Evolutionary conservation across 1,140 invertebrate species (phyloP), one percentile per base, ranked within the genome.

Genomic region (Pteromalus puparum): DNA sequence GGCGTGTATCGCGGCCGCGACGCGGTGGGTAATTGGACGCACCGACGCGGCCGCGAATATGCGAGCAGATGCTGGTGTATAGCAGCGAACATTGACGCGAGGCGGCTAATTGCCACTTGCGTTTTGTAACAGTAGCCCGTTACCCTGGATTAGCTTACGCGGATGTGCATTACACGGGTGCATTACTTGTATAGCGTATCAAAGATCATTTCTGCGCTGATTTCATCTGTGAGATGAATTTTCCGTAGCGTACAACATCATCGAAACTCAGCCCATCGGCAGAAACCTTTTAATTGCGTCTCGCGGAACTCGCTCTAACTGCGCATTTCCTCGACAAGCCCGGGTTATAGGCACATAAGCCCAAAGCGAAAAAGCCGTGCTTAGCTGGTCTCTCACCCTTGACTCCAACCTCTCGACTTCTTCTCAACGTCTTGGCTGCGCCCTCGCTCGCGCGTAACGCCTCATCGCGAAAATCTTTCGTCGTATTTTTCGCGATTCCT

Each of bases 41-140:
- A 18, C 42, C 21, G 65, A 80, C 53, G 48, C n/a, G n/a, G n/a
- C 18, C 48, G 48, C 48, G 48, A 53, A 68, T 18, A 65, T 68
- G 65, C 24, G 72, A 73, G 68, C 46, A 72, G 80, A 73, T 38
- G 30, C 48, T 4, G 4, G n/a, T 68, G n/a, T 68, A 26, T 34
- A 15, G 53, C 21, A 21, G 78, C 78, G 24, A 48, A 81, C 24
- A 75, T 28, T 24, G n/a, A 75, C 61, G 88, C 88, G 87, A 89
- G 85, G 87, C 68, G 48, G 88, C 90, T 91, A 91, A 91, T 91
- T 91, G 91, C 88, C 85, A 76, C 85, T 87, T 84, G 26, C 89
- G 89, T 90, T 91, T 91, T 90, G 90, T 89, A 92, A 91, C 87
- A 87, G 88, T 91, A 89, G 86, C 84, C 85, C 88, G 84, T 88